Evolutionary conservation across 1,140 invertebrate species (phyloP), one percentile per base, ranked within the genome.

Genomic region (Pachypsylla venusta): DNA sequence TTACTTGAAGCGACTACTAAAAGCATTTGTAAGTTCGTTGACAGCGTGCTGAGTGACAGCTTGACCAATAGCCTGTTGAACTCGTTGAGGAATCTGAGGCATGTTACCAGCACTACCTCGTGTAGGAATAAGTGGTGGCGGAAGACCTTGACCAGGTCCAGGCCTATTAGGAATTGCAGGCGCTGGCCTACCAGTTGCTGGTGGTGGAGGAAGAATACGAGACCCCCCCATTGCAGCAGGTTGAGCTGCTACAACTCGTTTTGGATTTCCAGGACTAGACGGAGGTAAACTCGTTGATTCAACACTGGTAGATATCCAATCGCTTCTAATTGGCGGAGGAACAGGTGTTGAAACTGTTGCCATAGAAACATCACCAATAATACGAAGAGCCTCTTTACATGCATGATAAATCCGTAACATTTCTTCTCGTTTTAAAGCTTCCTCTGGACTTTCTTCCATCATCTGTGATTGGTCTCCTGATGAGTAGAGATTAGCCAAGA

Each of bases 401-500:
- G 95, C 94, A 70, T 98, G 94, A 75, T 99, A 99, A 93, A 99
- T 99, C 58, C 94, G 81, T 64, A 99, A 74, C 82, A 98, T 90
- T 75, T 99, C 96, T 73, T 99, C 95, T 61, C 97, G 81, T 71
- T 95, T 93, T 65, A 87, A 79, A 3, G 93, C 93, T 71, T 98
- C 96, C 71, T 98, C 93, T 7, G 87, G 84, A 4, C 93, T 95
- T 71, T 99, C 97, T 74, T 99, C 97, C 97, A 99, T 99, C 89
- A 99, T 91, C 68, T 85, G 81, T 60, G 84, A 77, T 93, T 96
- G 93, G 81, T 99, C 95, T 54, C 91, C 91, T 66, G 87, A 86
- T 53, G 94, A 92, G 70, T 99, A 99, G 10, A 99, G 78, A 75
- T 96, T 89, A 59, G 95, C 94, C 63, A 98, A 76, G 26, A 99